A percentile compares a stretch with the other conserved stretches of the same genome.
phyloP scores from a whole-genome alignment of 2,888 invertebrate species.

The Sphecodes monilicornis region DNA sequence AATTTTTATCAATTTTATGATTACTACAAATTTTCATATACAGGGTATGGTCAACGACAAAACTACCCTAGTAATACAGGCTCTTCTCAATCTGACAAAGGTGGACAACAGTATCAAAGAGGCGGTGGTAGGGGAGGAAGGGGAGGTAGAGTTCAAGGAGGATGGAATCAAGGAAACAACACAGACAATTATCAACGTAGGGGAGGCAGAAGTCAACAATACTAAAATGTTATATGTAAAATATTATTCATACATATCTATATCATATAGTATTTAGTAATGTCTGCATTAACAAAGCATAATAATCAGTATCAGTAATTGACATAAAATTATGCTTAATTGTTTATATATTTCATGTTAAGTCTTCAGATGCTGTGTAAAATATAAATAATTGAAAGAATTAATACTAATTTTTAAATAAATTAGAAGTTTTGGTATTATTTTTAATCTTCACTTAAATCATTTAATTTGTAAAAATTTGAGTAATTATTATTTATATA shows the following conservation, averaged over 20 bases:
- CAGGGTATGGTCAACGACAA: slow-evolving; percentile 53
- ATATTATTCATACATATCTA: slow-evolving; percentile 20
- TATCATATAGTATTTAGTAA: neutral
- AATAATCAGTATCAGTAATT: slow-evolving; percentile 33
- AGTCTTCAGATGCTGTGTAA: slow-evolving; percentile 5
- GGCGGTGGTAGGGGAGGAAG: slow-evolving; percentile 65
- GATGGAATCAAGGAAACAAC: slow-evolving; percentile 82
- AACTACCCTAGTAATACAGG: slow-evolving; percentile 42
- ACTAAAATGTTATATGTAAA: slow-evolving; percentile 52
- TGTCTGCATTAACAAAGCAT: slow-evolving; percentile 22
- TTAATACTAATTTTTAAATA: slow-evolving; percentile 10
- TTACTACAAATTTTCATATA: slow-evolving; percentile 57
- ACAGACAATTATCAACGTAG: slow-evolving; percentile 65
- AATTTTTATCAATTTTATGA: neutral
- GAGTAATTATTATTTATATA: slow-evolving; percentile 29
- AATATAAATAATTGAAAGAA: slow-evolving; percentile 12
- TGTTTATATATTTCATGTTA: slow-evolving; percentile 16
- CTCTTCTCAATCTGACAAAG: slow-evolving; percentile 56
- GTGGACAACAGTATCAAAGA: slow-evolving; percentile 64
- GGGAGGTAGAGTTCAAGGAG: slow-evolving; percentile 83
- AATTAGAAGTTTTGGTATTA: slow-evolving; percentile 27
- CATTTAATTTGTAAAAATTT: slow-evolving; percentile 28
- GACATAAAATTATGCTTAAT: slow-evolving; percentile 24
- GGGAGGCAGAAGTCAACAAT: slow-evolving; percentile 55
- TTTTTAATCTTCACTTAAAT: slow-evolving; percentile 5